A percentile compares a stretch with the other conserved stretches of the same genome.
Conservation (phyloP, 2,797 vertebrate genomes). For the Carduelis carduelis region DNA sequence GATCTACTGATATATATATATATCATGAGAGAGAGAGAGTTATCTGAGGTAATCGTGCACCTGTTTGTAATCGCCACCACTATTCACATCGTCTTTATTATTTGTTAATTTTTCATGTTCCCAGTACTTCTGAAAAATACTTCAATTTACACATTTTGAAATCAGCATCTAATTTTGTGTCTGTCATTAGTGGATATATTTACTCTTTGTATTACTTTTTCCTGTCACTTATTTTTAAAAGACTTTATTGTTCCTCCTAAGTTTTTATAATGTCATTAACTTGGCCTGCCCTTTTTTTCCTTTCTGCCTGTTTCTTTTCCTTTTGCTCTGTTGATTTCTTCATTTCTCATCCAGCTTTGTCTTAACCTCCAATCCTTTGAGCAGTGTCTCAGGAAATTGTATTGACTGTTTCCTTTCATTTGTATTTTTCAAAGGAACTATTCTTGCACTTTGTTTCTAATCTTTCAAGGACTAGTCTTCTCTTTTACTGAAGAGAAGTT, state of each 20-base stretch:
- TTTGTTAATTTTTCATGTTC: not conserved
- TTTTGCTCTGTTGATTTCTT: conserved; percentile 33
- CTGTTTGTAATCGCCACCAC: not conserved
- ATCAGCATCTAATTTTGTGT: not conserved
- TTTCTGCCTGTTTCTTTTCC: not conserved
- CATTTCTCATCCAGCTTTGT: not conserved
- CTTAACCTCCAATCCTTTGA: conserved; percentile 24
- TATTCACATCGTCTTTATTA: not conserved
- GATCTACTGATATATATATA: not conserved
- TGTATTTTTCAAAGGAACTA: conserved; percentile 50
- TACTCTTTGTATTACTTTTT: not conserved
- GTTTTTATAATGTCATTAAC: not conserved
- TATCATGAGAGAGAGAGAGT: not conserved
- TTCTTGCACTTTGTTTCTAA: not conserved
- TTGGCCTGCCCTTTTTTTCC: not conserved
- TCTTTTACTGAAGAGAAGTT: not conserved
- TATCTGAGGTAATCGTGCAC: not conserved
- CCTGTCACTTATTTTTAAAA: not conserved
- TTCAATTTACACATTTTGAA: not conserved
- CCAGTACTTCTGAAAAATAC: not conserved
- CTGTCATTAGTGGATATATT: not conserved
- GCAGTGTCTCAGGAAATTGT: not conserved
- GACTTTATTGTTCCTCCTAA: not conserved
- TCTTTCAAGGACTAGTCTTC: not conserved
- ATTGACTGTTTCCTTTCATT: conserved; percentile 9